Conservation (phyloP, 2,113 vertebrate species). For the Cygnus atratus region DNA sequence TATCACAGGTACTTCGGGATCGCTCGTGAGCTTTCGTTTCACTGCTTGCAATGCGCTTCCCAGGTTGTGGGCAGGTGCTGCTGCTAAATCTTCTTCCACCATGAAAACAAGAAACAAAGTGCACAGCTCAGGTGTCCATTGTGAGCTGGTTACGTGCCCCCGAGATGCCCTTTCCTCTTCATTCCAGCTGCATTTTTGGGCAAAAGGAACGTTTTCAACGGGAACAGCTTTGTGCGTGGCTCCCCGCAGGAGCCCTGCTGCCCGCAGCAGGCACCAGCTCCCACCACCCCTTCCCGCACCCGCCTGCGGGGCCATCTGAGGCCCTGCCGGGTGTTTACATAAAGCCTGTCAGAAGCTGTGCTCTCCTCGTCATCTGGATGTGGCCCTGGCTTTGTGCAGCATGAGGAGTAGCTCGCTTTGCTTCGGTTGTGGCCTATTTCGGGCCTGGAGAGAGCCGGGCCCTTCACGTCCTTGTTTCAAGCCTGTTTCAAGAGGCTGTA, state of each 20-base stretch:
- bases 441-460: background rate
- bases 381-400: background rate
- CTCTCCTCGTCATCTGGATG: background rate
- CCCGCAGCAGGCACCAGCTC: background rate
- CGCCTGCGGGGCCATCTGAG: background rate
- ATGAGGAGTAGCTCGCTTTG: background rate
- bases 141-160: background rate
- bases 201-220: too few relatives aligned
- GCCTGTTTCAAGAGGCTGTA: background rate
- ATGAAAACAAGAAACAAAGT: background rate
- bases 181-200: background rate
- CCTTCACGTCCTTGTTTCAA: background rate
- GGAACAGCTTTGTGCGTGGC: background rate
- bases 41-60: background rate
- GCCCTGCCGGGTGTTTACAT: accelerated
- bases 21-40: background rate
- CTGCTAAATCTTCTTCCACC: background rate
- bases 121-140: background rate
- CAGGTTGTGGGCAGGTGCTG: accelerated
- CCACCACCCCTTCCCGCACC: background rate
- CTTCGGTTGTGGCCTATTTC: background rate
- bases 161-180: too few relatives aligned
- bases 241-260: background rate
- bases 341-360: background rate
- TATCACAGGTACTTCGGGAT: accelerated